phyloP scores from a whole-genome alignment of 1,140 invertebrate genomes.

The Pseudoatta argentina region DNA sequence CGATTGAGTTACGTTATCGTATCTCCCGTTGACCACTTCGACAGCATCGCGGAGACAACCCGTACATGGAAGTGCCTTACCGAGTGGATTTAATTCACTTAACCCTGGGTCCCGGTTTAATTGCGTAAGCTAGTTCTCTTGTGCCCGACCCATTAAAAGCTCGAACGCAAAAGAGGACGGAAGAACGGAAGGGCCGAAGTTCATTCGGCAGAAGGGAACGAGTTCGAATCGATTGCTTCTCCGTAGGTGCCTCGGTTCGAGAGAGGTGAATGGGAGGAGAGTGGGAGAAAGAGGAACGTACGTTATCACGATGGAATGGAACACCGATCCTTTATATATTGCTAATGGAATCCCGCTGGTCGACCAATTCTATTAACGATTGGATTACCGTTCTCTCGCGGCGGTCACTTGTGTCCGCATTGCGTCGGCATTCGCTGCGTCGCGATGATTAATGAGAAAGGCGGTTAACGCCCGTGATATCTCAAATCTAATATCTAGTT shows the following conservation, averaged over 20 bases:
- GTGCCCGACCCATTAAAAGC: conserved; percentile 72
- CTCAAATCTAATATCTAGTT: conserved; percentile 16
- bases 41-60: conserved; percentile 45
- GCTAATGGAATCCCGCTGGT: conserved; percentile 62
- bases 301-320: conserved; percentile 58
- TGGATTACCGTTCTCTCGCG: conserved; percentile 53
- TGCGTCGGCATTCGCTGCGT: conserved; percentile 18
- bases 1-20: conserved; percentile 58
- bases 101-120: conserved; percentile 74
- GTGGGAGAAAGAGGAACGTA: background rate
- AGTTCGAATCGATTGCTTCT: conserved; percentile 64
- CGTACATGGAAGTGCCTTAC: conserved; percentile 41
- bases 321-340: conserved; percentile 65
- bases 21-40: conserved; percentile 47
- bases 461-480: conserved; percentile 30
- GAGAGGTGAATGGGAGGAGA: background rate
- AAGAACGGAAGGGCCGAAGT: conserved; percentile 32
- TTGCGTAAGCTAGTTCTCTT: conserved; percentile 74
- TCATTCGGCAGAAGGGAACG: conserved; percentile 48
- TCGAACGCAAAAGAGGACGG: conserved; percentile 50
- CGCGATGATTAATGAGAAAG: conserved; percentile 40
- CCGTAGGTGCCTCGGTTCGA: conserved; percentile 24
- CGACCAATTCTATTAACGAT: conserved; percentile 63
- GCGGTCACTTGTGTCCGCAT: conserved; percentile 38
- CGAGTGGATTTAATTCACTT: conserved; percentile 60